Evolutionary conservation across 2,797 vertebrate species (phyloP).

Genomic region (Coranthus polyacanthus): DNA sequence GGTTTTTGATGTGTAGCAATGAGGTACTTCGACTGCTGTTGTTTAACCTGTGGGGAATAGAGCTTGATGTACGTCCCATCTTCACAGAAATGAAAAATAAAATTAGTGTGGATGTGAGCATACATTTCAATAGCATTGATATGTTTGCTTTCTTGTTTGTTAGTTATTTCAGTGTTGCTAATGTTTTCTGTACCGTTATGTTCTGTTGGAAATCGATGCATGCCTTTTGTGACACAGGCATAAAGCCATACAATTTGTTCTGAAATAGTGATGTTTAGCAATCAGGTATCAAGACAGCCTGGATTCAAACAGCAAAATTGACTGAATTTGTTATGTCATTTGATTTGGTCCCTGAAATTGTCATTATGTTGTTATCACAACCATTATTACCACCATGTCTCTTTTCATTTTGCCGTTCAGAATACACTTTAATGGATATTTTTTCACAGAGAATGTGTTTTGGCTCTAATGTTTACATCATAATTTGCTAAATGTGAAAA

Average conservation of each 20-base stretch:
- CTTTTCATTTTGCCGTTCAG: conserved; percentile 46
- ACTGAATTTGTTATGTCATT: conserved; percentile 36
- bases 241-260: conserved; percentile 23
- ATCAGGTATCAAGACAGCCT: conserved; percentile 25
- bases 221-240: conserved; percentile 41
- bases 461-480: conserved; percentile 51
- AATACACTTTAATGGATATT: conserved; percentile 37
- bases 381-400: conserved; percentile 33
- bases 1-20: conserved; percentile 76
- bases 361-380: conserved; percentile 44
- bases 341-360: conserved; percentile 46
- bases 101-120: conserved; percentile 45
- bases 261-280: conserved; percentile 47
- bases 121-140: conserved; percentile 69
- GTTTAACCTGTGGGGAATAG: conserved; percentile 82
- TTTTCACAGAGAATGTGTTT: conserved; percentile 47
- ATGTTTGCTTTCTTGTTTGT: conserved; percentile 61
- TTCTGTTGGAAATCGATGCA: conserved; percentile 54
- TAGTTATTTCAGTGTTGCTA: conserved; percentile 49
- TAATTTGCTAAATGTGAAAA: conserved; percentile 57
- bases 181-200: conserved; percentile 44
- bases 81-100: conserved; percentile 71
- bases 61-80: conserved; percentile 64
- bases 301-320: conserved; percentile 37
- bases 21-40: conserved; percentile 73